Conservation (phyloP, 2,797 vertebrate genomes). For the Varecia variegata region DNA sequence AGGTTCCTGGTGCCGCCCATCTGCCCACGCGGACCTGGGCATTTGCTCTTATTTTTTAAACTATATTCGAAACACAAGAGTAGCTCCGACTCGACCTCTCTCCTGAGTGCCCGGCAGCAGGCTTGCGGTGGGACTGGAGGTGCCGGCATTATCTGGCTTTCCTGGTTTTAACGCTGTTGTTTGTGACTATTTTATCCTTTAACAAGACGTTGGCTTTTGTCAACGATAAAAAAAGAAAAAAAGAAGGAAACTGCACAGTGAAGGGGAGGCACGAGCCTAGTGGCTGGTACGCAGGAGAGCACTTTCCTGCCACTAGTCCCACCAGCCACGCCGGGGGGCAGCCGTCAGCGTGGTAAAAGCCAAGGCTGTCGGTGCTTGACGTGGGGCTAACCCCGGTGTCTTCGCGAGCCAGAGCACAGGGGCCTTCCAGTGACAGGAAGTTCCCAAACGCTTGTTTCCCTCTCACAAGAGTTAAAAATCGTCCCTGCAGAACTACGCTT, state of each 20-base stretch:
- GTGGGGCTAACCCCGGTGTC: slow-evolving; percentile 2
- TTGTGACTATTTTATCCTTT: background rate
- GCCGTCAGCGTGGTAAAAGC: background rate
- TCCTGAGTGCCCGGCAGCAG: no score
- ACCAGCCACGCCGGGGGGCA: background rate
- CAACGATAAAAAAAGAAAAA: background rate
- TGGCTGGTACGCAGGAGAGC: background rate
- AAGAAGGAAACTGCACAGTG: background rate
- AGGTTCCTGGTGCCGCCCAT: background rate
- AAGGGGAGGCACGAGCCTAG: background rate
- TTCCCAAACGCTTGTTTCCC: background rate
- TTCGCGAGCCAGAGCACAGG: background rate
- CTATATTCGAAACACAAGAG: background rate
- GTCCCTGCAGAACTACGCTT: slow-evolving; percentile 58
- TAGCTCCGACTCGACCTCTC: accelerated
- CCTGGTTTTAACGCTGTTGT: background rate
- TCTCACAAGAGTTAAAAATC: background rate
- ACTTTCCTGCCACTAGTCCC: background rate
- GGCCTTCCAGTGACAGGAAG: background rate
- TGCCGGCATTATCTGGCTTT: background rate
- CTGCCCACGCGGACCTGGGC: background rate
- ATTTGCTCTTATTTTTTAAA: background rate
- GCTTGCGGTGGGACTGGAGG: no score
- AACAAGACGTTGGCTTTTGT: background rate
- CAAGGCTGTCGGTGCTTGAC: background rate